These are phyloP conservation scores for Lycodopsis pacificus DNA, from an alignment of 2,797 vertebrate species.

Conservation along the genomic window DNA sequence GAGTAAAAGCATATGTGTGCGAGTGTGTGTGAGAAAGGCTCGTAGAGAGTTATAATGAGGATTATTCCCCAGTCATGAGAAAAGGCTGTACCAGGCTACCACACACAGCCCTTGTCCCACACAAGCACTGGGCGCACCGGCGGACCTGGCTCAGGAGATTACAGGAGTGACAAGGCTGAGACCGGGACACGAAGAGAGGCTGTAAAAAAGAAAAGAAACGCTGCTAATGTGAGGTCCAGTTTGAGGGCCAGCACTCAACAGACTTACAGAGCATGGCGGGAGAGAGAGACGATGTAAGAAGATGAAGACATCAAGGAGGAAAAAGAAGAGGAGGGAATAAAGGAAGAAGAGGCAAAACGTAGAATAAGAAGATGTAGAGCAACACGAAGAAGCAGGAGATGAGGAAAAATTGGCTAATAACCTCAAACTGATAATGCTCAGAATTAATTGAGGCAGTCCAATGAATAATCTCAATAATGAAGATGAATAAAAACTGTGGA, in stretches of 20 bases:
- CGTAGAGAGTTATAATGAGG: slow-evolving; percentile 81
- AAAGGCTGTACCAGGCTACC: slow-evolving; percentile 89
- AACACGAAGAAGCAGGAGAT: not conserved
- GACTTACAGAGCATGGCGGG: not conserved
- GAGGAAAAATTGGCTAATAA: not conserved
- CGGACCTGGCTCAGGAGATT: slow-evolving; percentile 83
- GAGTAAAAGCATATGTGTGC: slow-evolving; percentile 58
- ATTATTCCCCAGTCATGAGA: slow-evolving; percentile 89
- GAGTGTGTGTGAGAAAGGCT: slow-evolving; percentile 63
- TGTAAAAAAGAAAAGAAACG: slow-evolving; percentile 21
- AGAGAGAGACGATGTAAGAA: not conserved
- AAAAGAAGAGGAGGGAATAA: not conserved
- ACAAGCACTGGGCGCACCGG: slow-evolving; percentile 82
- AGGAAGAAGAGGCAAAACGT: not conserved
- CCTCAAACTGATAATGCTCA: not conserved
- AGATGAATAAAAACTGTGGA: not conserved
- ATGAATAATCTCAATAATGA: not conserved
- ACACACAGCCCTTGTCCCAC: slow-evolving; percentile 85
- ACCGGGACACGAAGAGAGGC: slow-evolving; percentile 40
- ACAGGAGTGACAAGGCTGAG: slow-evolving; percentile 71
- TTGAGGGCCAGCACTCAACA: not conserved
- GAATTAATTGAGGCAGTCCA: not conserved
- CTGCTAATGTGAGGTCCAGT: slow-evolving; percentile 22
- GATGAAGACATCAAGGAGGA: not conserved
- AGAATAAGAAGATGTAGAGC: not conserved